Evolutionary conservation across 2,113 vertebrate species (phyloP).

Genomic region (Anser brachyrhynchus): DNA sequence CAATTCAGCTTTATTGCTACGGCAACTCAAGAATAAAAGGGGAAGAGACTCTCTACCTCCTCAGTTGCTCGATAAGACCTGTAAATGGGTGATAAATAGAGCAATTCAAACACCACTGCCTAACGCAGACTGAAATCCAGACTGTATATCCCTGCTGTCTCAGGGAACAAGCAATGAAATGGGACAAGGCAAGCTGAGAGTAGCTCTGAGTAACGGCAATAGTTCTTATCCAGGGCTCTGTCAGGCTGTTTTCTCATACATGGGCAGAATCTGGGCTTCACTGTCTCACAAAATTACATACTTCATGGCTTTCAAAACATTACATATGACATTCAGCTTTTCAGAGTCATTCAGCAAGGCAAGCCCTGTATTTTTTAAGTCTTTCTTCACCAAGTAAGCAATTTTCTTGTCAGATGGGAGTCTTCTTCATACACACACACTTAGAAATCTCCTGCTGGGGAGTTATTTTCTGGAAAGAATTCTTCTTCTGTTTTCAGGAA

Average conservation of each 20-base stretch:
- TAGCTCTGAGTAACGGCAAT: background rate
- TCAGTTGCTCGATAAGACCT: background rate
- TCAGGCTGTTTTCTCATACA: background rate
- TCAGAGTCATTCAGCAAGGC: background rate
- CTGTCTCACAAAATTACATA: background rate
- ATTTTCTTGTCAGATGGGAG: slow-evolving; percentile 15
- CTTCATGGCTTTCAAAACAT: slow-evolving; percentile 13
- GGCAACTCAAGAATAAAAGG: background rate
- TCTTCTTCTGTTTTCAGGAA: background rate
- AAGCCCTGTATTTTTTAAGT: background rate
- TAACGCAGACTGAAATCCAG: background rate
- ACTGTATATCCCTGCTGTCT: background rate
- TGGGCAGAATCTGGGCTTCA: background rate
- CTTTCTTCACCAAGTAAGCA: background rate
- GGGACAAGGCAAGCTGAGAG: background rate
- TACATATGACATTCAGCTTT: background rate
- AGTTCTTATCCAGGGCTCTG: background rate
- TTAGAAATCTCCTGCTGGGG: background rate
- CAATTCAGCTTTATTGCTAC: background rate
- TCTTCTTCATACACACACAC: background rate
- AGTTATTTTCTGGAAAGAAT: background rate
- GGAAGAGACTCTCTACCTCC: background rate
- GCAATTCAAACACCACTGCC: background rate
- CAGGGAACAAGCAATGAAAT: fast-evolving
- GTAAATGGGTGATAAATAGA: background rate